These are phyloP conservation scores for Zaprionus camerounensis DNA, from an alignment of 1,140 invertebrate species.

Conservation along the genomic window DNA sequence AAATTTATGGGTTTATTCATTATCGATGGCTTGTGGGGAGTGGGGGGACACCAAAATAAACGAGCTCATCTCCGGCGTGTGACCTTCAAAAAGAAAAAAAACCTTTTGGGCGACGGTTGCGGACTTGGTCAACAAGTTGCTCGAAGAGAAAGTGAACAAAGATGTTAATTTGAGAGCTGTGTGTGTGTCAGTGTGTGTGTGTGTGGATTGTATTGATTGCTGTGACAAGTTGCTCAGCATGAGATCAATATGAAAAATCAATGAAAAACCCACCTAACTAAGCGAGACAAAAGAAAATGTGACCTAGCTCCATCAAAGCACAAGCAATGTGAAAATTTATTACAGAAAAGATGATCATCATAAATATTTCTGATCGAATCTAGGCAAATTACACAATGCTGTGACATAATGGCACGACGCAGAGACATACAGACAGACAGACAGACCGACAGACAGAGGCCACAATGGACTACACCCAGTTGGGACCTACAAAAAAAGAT, in stretches of 20 bases:
- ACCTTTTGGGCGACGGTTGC: background rate
- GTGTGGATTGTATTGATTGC: conserved; percentile 6
- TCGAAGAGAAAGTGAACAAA: background rate
- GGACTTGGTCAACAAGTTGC: background rate
- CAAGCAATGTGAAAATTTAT: background rate
- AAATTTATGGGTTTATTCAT: conserved; percentile 5
- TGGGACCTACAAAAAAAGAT: background rate
- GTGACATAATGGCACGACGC: background rate
- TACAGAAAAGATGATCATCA: background rate
- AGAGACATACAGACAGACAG: background rate
- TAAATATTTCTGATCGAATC: conserved; percentile 5
- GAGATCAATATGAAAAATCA: conserved; percentile 23
- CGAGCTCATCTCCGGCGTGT: conserved; percentile 4
- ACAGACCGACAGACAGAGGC: background rate
- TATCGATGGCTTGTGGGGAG: background rate
- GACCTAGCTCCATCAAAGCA: conserved; percentile 10
- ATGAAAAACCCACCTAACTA: conserved; percentile 28
- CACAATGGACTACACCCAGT: conserved; percentile 13
- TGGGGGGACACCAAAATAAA: background rate
- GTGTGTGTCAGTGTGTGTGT: background rate
- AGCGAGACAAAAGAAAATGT: conserved; percentile 1
- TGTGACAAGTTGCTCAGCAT: background rate
- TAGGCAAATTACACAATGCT: conserved; percentile 4
- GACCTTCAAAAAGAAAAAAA: background rate
- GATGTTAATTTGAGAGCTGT: background rate